These are phyloP conservation scores for Spea bombifrons DNA, from an alignment of 2,113 vertebrate genomes.

Conservation along the genomic window DNA sequence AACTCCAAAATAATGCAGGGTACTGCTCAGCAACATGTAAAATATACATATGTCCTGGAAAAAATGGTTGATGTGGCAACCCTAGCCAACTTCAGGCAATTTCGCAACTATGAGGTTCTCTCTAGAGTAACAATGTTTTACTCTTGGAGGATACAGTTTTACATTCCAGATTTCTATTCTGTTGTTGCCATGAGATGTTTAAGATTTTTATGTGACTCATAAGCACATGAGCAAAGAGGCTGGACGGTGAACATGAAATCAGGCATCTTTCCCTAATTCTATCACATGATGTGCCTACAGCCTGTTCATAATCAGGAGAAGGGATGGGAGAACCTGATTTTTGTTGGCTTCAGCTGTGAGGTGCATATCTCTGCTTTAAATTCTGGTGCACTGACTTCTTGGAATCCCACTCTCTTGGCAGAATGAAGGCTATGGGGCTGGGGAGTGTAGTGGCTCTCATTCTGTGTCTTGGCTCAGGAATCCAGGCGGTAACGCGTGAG, in stretches of 20 bases:
- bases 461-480: slow-evolving; percentile 54
- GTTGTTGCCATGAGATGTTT: neutral
- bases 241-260: slow-evolving; percentile 64
- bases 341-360: slow-evolving; percentile 14
- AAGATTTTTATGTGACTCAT: slow-evolving; percentile 68
- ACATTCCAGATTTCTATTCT: neutral
- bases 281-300: slow-evolving; percentile 74
- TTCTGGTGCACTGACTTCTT: neutral
- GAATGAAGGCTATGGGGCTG: slow-evolving; percentile 54
- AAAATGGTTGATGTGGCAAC: too few relatives aligned
- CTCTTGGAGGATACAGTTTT: neutral
- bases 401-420: neutral
- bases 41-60: too few relatives aligned
- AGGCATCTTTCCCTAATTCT: slow-evolving; percentile 69
- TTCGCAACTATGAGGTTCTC: too few relatives aligned
- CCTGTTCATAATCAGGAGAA: slow-evolving; percentile 58
- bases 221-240: slow-evolving; percentile 69
- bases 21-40: too few relatives aligned
- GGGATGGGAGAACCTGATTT: slow-evolving; percentile 36
- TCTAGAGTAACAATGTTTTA: neutral
- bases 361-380: slow-evolving; percentile 12
- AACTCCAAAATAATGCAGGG: too few relatives aligned
- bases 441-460: slow-evolving; percentile 22
- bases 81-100: too few relatives aligned
- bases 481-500: slow-evolving; percentile 63